These are phyloP conservation scores for Melanotaenia boesemani DNA, from an alignment of 2,797 vertebrate genomes.

Conservation along the genomic window DNA sequence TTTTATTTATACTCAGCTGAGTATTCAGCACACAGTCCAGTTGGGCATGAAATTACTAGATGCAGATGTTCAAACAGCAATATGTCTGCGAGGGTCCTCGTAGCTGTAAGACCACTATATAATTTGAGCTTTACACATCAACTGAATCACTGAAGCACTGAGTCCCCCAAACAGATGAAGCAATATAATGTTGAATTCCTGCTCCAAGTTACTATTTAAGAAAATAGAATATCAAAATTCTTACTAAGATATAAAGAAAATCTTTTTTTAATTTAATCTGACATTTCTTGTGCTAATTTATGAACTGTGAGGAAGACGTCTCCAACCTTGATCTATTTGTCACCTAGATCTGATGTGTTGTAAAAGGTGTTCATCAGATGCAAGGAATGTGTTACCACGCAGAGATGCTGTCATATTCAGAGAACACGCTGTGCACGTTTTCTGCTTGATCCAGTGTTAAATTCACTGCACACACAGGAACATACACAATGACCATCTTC, in stretches of 20 bases:
- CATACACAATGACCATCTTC: constrained; percentile 13
- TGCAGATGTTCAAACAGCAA: background rate
- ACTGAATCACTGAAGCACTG: background rate
- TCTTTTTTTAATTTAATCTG: too few relatives aligned
- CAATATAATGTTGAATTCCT: background rate
- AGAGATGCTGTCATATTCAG: constrained; percentile 2
- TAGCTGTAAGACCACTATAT: constrained; percentile 1
- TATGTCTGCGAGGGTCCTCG: background rate
- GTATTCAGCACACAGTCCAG: background rate
- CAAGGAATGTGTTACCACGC: constrained; percentile 10
- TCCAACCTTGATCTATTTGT: background rate
- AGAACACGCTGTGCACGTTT: constrained; percentile 12
- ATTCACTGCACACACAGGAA: constrained; percentile 8
- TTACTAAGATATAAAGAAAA: too few relatives aligned
- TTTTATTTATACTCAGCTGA: constrained; percentile 10
- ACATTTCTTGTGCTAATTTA: too few relatives aligned
- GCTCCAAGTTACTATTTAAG: background rate
- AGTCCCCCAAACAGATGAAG: background rate
- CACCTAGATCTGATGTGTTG: background rate
- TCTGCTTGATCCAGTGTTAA: constrained; percentile 7
- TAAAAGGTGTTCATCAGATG: background rate
- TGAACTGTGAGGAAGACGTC: too few relatives aligned
- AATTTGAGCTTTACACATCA: constrained; percentile 4
- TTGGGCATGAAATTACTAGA: constrained; percentile 7
- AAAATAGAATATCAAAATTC: background rate